Evolutionary conservation across 1,140 invertebrate genomes (phyloP).

Genomic region (Drosophila hydei): DNA sequence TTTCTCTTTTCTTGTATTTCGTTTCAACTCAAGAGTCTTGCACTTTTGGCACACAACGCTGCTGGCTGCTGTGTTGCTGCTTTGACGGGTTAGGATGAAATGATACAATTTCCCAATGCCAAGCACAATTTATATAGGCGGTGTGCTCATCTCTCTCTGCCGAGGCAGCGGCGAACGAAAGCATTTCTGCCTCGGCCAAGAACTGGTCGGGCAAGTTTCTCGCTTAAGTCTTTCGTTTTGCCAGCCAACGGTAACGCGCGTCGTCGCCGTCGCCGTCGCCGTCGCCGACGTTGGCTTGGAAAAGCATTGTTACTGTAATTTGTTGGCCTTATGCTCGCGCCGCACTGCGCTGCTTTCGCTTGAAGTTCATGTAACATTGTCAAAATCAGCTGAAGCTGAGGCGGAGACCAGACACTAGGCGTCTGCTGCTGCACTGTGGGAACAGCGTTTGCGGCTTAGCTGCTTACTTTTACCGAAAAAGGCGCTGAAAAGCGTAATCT

Average conservation of each 20-base stretch:
- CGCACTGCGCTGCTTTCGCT: slow-evolving; percentile 68
- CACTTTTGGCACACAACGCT: slow-evolving; percentile 64
- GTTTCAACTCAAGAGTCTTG: slow-evolving; percentile 39
- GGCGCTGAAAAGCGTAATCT: slow-evolving; percentile 64
- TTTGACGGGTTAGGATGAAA: slow-evolving; percentile 84
- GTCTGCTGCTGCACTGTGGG: slow-evolving; percentile 42
- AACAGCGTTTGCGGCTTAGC: slow-evolving; percentile 12
- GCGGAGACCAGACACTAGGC: not conserved
- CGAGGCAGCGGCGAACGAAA: slow-evolving; percentile 53
- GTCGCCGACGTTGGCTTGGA: slow-evolving; percentile 49
- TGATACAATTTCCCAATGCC: slow-evolving; percentile 83
- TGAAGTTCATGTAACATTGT: slow-evolving; percentile 83
- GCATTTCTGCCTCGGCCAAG: slow-evolving; percentile 64
- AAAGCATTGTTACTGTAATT: slow-evolving; percentile 77
- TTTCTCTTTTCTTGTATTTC: slow-evolving; percentile 67
- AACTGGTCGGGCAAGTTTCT: slow-evolving; percentile 82
- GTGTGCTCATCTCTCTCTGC: slow-evolving; percentile 66
- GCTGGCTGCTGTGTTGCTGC: slow-evolving; percentile 80
- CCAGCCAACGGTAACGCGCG: slow-evolving; percentile 68
- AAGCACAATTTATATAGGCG: slow-evolving; percentile 83
- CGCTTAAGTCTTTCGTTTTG: slow-evolving; percentile 83
- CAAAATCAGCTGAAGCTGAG: slow-evolving; percentile 57
- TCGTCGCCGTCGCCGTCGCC: slow-evolving; percentile 40
- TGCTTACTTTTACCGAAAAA: slow-evolving; percentile 67
- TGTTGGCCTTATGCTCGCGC: slow-evolving; percentile 53